These are phyloP conservation scores for Cyclophora punctaria DNA, from an alignment of 2,888 invertebrate genomes.

Conservation along the genomic window DNA sequence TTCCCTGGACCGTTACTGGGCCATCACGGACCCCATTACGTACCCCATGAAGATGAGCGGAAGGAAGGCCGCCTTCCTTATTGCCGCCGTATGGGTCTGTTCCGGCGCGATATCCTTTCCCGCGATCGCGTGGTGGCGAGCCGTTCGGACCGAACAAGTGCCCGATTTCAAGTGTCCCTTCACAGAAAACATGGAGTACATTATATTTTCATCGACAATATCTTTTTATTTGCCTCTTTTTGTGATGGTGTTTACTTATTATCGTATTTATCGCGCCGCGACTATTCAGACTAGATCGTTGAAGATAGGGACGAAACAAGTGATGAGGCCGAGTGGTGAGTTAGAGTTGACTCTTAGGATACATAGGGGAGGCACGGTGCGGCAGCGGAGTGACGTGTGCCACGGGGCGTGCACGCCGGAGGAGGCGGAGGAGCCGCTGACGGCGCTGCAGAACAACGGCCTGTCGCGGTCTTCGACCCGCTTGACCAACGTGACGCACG, in stretches of 20 bases:
- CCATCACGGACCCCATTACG: constrained; percentile 98
- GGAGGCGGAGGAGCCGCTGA: constrained; percentile 82
- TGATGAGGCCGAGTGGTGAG: constrained; percentile 88
- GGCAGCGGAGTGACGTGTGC: constrained; percentile 73
- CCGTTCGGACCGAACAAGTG: constrained; percentile 86
- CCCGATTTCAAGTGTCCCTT: constrained; percentile 93
- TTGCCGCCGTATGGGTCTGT: constrained; percentile 96
- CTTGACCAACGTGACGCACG: constrained; percentile 75
- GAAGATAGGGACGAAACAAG: constrained; percentile 93
- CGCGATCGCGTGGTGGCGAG: constrained; percentile 97
- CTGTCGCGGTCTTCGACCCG: constrained; percentile 82
- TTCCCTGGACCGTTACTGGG: constrained; percentile 97
- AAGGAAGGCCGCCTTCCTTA: constrained; percentile 88
- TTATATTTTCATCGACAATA: constrained; percentile 97
- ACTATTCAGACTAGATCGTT: constrained; percentile 93
- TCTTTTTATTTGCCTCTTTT: constrained; percentile 97
- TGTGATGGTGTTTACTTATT: constrained; percentile 99
- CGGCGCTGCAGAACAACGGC: constrained; percentile 86
- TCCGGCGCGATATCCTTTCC: constrained; percentile 98
- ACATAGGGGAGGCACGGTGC: constrained; percentile 90
- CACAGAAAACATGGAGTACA: constrained; percentile 96
- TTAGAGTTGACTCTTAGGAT: constrained; percentile 92
- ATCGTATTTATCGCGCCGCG: constrained; percentile 95
- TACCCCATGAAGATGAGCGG: constrained; percentile 97
- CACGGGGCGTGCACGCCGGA: constrained; percentile 79